Conservation (phyloP, 2,113 vertebrate genomes). For the Lophochroa leadbeateri region DNA sequence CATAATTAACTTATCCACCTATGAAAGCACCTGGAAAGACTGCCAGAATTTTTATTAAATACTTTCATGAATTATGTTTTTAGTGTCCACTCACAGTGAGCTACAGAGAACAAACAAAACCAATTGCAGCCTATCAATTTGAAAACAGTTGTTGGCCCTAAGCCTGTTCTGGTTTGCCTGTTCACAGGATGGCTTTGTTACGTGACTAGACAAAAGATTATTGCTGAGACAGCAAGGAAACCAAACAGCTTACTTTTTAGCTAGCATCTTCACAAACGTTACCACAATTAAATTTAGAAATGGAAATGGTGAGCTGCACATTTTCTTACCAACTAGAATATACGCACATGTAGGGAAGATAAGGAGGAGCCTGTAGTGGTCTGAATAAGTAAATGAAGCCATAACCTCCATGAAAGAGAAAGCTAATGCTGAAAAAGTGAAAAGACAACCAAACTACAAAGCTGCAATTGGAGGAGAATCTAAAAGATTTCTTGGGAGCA, state of each 20-base stretch:
- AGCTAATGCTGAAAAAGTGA: neutral
- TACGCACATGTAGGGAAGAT: neutral
- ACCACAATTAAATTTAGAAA: conserved; percentile 6
- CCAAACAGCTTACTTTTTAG: neutral
- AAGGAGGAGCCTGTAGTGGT: neutral
- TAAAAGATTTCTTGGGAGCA: neutral
- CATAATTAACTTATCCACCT: neutral
- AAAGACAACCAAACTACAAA: neutral
- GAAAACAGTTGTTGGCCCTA: neutral
- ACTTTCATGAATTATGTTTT: neutral
- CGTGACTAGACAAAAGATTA: neutral
- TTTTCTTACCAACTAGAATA: neutral
- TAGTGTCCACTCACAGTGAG: neutral
- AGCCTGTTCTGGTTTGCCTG: neutral
- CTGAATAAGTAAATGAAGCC: neutral
- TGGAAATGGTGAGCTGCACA: neutral
- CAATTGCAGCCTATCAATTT: neutral
- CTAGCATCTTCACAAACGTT: neutral
- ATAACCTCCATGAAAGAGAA: neutral
- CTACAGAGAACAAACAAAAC: neutral
- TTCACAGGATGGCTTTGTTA: conserved; percentile 8
- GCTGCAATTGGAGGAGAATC: neutral
- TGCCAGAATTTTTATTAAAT: neutral
- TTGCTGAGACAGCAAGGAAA: conserved; percentile 5
- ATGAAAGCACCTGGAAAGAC: neutral